phyloP scores from a whole-genome alignment of 2,888 invertebrate genomes.

The Leucophenga montana region DNA sequence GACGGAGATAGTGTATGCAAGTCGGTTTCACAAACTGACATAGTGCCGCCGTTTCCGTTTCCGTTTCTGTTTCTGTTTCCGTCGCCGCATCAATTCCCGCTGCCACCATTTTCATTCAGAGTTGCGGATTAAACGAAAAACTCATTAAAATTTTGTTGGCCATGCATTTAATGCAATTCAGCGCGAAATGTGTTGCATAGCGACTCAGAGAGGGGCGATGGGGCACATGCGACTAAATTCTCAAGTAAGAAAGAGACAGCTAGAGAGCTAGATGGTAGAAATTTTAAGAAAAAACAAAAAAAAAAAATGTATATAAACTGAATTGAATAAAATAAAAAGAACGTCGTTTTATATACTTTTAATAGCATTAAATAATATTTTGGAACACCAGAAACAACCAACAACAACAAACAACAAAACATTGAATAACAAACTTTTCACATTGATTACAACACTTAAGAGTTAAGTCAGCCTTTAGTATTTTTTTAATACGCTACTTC shows the following conservation, averaged over 20 bases:
- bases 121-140: conserved; percentile 65
- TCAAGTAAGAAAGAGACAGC: background rate
- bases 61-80: too few relatives aligned
- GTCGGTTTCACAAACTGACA: background rate
- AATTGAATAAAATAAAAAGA: too few relatives aligned
- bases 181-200: conserved; percentile 39
- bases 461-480: too few relatives aligned
- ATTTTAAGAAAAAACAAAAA: background rate
- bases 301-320: background rate
- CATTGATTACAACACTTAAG: too few relatives aligned
- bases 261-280: background rate
- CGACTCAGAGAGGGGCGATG: conserved; percentile 9
- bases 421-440: too few relatives aligned
- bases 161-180: conserved; percentile 65
- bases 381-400: too few relatives aligned
- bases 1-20: background rate
- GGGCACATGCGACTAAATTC: too few relatives aligned
- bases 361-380: too few relatives aligned
- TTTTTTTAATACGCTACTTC: too few relatives aligned
- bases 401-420: too few relatives aligned
- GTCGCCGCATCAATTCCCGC: too few relatives aligned
- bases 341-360: too few relatives aligned
- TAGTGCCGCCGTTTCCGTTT: background rate
- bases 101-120: conserved; percentile 52
- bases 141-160: conserved; percentile 68